A percentile compares a stretch with the other conserved stretches of the same genome.
Conservation (phyloP, 2,888 invertebrate species). For the Eristalis pertinax region DNA sequence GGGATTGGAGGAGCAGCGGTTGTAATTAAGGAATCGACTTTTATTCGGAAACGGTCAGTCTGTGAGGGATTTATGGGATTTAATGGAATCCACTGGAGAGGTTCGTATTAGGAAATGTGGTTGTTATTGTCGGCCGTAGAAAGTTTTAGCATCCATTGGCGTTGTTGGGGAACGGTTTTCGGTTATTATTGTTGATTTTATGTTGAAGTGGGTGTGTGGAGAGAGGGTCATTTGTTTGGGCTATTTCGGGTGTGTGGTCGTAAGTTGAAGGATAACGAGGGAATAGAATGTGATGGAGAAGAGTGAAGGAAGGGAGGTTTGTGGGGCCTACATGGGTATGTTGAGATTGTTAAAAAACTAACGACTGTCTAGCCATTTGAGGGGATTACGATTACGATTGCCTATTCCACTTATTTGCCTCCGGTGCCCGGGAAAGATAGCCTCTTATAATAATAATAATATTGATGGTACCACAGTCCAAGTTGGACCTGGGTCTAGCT, state of each 20-base stretch:
- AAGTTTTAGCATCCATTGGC: not conserved
- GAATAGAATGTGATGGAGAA: no score
- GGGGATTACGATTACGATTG: not conserved
- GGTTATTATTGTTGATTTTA: not conserved
- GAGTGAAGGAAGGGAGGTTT: no score
- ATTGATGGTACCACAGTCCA: no score
- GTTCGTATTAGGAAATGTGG: not conserved
- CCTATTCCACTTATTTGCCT: not conserved
- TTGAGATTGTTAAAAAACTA: not conserved
- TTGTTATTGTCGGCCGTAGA: not conserved
- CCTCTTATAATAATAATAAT: no score
- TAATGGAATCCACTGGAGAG: not conserved
- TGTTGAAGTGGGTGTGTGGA: not conserved
- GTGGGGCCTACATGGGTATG: not conserved
- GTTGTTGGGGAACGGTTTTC: not conserved
- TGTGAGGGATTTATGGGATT: not conserved
- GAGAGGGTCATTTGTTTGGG: not conserved
- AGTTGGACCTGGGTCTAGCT: no score
- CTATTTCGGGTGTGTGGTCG: not conserved
- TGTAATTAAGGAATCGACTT: not conserved
- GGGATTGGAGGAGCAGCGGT: not conserved
- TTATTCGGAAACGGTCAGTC: not conserved
- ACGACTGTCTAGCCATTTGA: not conserved
- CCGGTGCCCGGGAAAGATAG: no score
- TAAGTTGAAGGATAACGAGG: not conserved